Evolutionary conservation across 2,888 invertebrate species (phyloP).

Genomic region (Trisateles emortualis): DNA sequence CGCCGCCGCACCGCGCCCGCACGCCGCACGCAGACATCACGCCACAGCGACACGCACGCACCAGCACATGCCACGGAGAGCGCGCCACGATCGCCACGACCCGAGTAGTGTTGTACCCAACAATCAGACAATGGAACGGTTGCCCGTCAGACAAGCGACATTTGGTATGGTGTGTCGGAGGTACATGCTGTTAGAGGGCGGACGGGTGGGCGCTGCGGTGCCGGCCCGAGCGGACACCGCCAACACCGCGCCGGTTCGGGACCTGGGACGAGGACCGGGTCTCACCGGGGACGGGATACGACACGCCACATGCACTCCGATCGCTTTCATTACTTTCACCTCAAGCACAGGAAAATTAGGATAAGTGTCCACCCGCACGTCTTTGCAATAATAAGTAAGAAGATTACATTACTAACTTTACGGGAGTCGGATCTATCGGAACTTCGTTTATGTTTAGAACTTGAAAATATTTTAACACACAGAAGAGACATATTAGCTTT

Average conservation of each 20-base stretch:
- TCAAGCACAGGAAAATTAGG: slow-evolving; percentile 58
- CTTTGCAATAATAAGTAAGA: slow-evolving; percentile 45
- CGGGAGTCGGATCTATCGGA: slow-evolving; percentile 45
- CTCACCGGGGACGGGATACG: slow-evolving; percentile 51
- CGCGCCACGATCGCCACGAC: slow-evolving; percentile 86
- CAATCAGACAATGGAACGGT: slow-evolving; percentile 88
- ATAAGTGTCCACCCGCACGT: slow-evolving; percentile 81
- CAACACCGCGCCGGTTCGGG: slow-evolving; percentile 51
- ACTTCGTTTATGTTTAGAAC: slow-evolving; percentile 59
- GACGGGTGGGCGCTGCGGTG: slow-evolving; percentile 71
- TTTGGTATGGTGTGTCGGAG: slow-evolving; percentile 82
- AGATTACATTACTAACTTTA: slow-evolving; percentile 66
- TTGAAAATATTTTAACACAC: slow-evolving; percentile 69
- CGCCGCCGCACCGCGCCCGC: slow-evolving; percentile 37
- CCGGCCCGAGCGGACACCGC: slow-evolving; percentile 62
- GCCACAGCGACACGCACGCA: slow-evolving; percentile 53
- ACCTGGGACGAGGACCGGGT: slow-evolving; percentile 46
- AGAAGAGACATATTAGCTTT: slow-evolving; percentile 72
- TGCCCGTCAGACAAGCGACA: slow-evolving; percentile 88
- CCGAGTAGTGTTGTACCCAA: slow-evolving; percentile 88
- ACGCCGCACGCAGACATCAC: slow-evolving; percentile 30
- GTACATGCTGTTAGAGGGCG: slow-evolving; percentile 86
- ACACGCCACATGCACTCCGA: slow-evolving; percentile 55
- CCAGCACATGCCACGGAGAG: slow-evolving; percentile 70
- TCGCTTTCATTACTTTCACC: slow-evolving; percentile 49